Conservation (phyloP, 2,113 vertebrate species). For the Coregonus clupeaformis region DNA sequence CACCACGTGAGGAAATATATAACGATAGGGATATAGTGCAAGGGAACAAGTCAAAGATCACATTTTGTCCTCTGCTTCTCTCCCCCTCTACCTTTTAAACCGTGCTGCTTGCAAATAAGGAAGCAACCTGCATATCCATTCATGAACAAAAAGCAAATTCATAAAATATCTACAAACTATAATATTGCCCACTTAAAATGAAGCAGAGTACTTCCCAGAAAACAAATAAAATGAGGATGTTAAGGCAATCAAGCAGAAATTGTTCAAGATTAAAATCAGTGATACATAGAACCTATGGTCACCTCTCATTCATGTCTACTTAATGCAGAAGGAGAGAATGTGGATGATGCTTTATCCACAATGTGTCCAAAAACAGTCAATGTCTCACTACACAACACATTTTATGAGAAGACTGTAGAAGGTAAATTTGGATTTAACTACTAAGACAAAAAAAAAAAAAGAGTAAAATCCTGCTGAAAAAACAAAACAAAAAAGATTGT, state of each 20-base stretch:
- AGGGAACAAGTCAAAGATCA: constrained; percentile 85
- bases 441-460: constrained; percentile 25
- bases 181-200: constrained; percentile 39
- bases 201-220: constrained; percentile 24
- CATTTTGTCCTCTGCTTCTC: constrained; percentile 74
- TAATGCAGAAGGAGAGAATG: constrained; percentile 11
- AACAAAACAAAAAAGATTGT: constrained; percentile 67
- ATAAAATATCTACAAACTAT: constrained; percentile 44
- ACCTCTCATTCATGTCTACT: constrained; percentile 19
- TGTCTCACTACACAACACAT: not conserved
- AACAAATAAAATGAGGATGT: constrained; percentile 46
- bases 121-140: constrained; percentile 79
- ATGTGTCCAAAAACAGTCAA: not conserved
- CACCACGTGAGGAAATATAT: constrained; percentile 92
- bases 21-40: constrained; percentile 87
- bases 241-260: constrained; percentile 34
- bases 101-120: constrained; percentile 75
- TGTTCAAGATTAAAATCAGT: constrained; percentile 19
- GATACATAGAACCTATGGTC: constrained; percentile 18
- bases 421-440: not conserved
- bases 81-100: constrained; percentile 70
- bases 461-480: constrained; percentile 44
- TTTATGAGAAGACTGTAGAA: not conserved
- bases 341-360: constrained; percentile 23
- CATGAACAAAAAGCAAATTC: constrained; percentile 69